Conservation (phyloP, 2,113 vertebrate species). For the Nibea coibor region DNA sequence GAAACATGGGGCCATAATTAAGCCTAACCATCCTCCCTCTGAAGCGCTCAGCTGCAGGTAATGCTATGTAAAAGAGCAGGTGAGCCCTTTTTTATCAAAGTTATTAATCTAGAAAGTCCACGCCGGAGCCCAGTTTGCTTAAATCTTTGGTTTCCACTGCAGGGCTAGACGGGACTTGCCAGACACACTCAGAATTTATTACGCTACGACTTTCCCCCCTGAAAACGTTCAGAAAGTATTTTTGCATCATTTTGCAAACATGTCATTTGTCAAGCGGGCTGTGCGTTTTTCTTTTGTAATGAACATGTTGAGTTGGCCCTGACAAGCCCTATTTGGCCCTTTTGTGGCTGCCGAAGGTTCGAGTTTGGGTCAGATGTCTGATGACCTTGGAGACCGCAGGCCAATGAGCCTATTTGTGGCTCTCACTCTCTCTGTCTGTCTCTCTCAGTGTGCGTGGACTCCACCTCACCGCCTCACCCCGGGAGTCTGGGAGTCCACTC, state of each 20-base stretch:
- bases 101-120: conserved; percentile 22
- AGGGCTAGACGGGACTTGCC: conserved; percentile 52
- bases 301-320: conserved; percentile 43
- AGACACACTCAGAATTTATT: conserved; percentile 52
- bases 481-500: conserved; percentile 13
- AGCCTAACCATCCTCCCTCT: background rate
- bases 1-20: conserved; percentile 7
- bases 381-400: conserved; percentile 60
- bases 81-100: conserved; percentile 45
- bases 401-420: conserved; percentile 54
- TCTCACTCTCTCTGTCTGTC: background rate
- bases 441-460: conserved; percentile 21
- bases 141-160: conserved; percentile 55
- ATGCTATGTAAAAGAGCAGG: conserved; percentile 54
- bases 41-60: conserved; percentile 40
- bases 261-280: conserved; percentile 56
- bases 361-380: conserved; percentile 59
- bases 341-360: conserved; percentile 48
- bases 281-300: conserved; percentile 57
- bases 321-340: conserved; percentile 26
- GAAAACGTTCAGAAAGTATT: conserved; percentile 45
- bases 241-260: conserved; percentile 63
- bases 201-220: conserved; percentile 18
- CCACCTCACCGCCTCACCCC: conserved; percentile 42
- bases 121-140: conserved; percentile 33